Percentiles rank a stretch among this genome's conserved stretches.
phyloP scores from a whole-genome alignment of 2,113 vertebrate genomes.

The Heterochromis multidens region DNA sequence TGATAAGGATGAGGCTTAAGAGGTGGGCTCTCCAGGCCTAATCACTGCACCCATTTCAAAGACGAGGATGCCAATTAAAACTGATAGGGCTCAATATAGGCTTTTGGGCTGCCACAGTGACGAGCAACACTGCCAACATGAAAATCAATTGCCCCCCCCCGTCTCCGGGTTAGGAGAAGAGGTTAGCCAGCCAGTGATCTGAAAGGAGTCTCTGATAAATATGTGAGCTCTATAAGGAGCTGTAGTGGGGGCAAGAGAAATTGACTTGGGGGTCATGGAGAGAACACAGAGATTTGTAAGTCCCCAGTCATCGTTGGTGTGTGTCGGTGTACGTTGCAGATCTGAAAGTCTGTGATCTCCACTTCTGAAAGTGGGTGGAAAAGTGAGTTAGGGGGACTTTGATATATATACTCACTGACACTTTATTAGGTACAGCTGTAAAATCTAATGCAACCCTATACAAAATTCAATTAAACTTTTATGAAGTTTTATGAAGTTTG shows the following conservation, averaged over 20 bases:
- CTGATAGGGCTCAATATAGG: slow-evolving; percentile 70
- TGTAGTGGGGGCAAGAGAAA: background rate
- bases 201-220: slow-evolving; percentile 34
- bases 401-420: background rate
- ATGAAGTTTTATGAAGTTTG: no score
- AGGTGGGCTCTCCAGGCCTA: slow-evolving; percentile 55
- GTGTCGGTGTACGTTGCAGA: background rate
- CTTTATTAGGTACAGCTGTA: background rate
- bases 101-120: slow-evolving; percentile 61
- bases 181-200: slow-evolving; percentile 38
- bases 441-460: background rate
- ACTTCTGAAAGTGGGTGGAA: slow-evolving; percentile 20
- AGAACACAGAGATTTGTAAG: slow-evolving; percentile 18
- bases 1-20: slow-evolving; percentile 68
- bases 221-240: background rate
- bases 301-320: slow-evolving; percentile 5
- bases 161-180: slow-evolving; percentile 35
- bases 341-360: slow-evolving; percentile 31
- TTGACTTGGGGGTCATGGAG: background rate
- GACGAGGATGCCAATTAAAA: slow-evolving; percentile 74
- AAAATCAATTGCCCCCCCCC: slow-evolving; percentile 53
- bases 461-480: background rate
- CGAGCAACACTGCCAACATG: slow-evolving; percentile 50
- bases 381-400: background rate
- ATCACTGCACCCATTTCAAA: slow-evolving; percentile 75